Conservation (phyloP, 2,888 invertebrate species). For the Pseudococcus jackbeardsleyi region DNA sequence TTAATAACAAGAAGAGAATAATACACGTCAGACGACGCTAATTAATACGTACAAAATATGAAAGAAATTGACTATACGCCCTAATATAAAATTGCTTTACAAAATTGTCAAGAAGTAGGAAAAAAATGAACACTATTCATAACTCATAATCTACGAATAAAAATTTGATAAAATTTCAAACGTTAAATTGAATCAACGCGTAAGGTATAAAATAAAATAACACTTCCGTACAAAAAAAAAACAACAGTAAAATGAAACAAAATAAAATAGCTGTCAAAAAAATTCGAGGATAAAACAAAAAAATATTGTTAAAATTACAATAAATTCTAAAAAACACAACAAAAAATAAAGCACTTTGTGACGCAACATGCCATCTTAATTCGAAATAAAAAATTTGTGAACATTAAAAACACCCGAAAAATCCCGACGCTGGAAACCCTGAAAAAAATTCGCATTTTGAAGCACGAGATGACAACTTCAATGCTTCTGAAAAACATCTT, state of each 20-base stretch:
- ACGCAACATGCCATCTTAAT: background rate
- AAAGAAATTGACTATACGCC: background rate
- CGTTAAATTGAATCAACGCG: background rate
- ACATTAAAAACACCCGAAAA: background rate
- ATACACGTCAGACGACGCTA: background rate
- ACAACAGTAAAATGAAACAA: background rate
- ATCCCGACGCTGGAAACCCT: background rate
- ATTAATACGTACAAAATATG: background rate
- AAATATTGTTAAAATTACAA: background rate
- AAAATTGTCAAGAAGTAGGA: background rate
- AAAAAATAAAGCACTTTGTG: background rate
- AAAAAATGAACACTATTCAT: constrained; percentile 12
- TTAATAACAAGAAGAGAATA: background rate
- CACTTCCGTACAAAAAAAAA: background rate
- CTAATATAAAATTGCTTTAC: background rate
- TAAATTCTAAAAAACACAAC: background rate
- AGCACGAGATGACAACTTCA: background rate
- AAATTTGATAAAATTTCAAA: background rate
- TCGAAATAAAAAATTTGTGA: background rate
- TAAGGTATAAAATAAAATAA: background rate
- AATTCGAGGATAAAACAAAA: background rate
- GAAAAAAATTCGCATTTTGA: background rate
- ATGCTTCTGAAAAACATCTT: background rate
- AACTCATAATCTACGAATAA: background rate
- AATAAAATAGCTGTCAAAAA: background rate